Base-by-base conservation (phyloP, 2,113 vertebrate genomes). In the Spea multiplicata region DNA sequence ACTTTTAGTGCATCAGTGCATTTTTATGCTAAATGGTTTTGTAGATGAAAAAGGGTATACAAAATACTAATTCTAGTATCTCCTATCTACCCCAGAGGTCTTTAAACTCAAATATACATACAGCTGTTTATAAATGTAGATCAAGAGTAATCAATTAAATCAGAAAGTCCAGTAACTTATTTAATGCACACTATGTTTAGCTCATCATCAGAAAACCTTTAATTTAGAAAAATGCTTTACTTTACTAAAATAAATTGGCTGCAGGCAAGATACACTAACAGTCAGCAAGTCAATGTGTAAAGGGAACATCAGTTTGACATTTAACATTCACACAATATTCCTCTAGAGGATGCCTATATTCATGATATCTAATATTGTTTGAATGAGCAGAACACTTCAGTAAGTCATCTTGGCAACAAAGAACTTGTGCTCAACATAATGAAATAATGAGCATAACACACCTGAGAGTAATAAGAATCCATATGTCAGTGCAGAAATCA, bases 271-370 rank as follows among this genome's bases (percentile, higher is more conserved):
- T 67, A 16, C 74, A 57, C 50, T 67, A 65, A 67, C 61, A 67
- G 44, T 53, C 49, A 55, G 61, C 12, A 50, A 52, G 61, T 49
- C 47, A 66, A 5, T 67, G 48, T 75, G 49, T 75, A 66, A 57
- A n/a, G 48, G 48, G 65, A 55, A 66, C 50, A 67, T 75, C 44
- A 67, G 52, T 9, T 55, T 75, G 59, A 74, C 74, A 75, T 75
- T 67, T 67, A 75, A 67, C 73, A 53, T 66, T 75, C 57, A 64
- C 45, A 74, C 53, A n/a, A 17, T 14, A 47, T 64, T 74, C 8
- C 73, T 62, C 62, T 47, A 4, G 46, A 74, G 64, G 47, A 49
- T 50, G 46, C 59, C 47, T 44, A 52, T 44, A 74, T 74, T 14
- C 50, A 74, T 74, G 55, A 8, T 61, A 65, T 66, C 46, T 74